Evolutionary conservation across 2,888 invertebrate species (phyloP).

Genomic region (Leucozona laternaria): DNA sequence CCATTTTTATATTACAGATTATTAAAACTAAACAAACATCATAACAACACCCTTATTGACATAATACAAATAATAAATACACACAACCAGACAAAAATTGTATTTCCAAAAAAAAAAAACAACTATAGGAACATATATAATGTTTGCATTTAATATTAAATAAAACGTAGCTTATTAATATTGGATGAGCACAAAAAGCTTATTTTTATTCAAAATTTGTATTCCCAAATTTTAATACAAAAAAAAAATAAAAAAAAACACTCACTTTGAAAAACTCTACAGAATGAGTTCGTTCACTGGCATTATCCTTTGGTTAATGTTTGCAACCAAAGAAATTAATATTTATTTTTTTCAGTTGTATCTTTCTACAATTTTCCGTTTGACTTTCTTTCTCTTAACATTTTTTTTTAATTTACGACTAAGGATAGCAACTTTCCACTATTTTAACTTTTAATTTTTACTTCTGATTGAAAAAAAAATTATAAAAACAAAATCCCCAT

Average conservation of each 20-base stretch:
- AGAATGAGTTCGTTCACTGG: slow-evolving; percentile 46
- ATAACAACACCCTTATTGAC: too few relatives aligned
- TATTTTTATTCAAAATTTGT: background rate
- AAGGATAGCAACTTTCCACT: slow-evolving; percentile 42
- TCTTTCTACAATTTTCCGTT: slow-evolving; percentile 33
- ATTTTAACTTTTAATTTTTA: slow-evolving; percentile 38
- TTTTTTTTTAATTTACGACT: slow-evolving; percentile 11
- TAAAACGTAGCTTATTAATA: background rate
- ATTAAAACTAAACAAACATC: too few relatives aligned
- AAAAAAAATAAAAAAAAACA: background rate
- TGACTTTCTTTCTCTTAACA: slow-evolving; percentile 25
- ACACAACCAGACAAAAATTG: background rate
- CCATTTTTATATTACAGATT: too few relatives aligned
- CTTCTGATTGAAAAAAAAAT: slow-evolving; percentile 34
- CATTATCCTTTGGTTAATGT: slow-evolving; percentile 56
- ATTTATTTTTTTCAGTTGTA: slow-evolving; percentile 34
- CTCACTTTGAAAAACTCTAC: slow-evolving; percentile 6
- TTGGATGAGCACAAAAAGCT: slow-evolving; percentile 11
- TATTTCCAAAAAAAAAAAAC: background rate
- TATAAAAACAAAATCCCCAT: slow-evolving; percentile 40
- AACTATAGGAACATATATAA: background rate
- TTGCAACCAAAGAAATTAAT: slow-evolving; percentile 13
- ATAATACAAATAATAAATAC: too few relatives aligned
- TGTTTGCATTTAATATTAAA: slow-evolving; percentile 7
- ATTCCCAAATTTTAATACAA: background rate